A percentile compares a stretch with the other conserved stretches of the same genome.
phyloP scores from a whole-genome alignment of 2,888 invertebrate genomes.

The Dasypolia templi region DNA sequence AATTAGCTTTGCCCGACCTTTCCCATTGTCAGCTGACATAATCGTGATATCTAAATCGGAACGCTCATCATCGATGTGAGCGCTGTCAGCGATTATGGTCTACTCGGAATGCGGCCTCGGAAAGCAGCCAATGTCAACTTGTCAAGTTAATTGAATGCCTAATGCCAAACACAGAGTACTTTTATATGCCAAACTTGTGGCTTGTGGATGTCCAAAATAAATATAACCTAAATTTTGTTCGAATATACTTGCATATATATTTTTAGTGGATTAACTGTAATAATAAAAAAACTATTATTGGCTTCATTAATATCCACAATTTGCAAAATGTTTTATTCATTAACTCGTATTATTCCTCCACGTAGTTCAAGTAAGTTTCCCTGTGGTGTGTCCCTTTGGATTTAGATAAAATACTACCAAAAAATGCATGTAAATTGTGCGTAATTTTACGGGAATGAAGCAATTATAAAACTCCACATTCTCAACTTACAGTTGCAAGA shows the following conservation, averaged over 20 bases:
- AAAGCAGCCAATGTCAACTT: too few species aligned
- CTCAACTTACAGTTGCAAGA: slow-evolving; percentile 68
- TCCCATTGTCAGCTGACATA: too few species aligned
- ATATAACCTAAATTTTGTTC: slow-evolving; percentile 17
- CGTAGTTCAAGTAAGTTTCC: slow-evolving; percentile 65
- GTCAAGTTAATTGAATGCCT: not conserved
- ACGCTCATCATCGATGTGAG: too few species aligned
- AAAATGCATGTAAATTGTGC: not conserved
- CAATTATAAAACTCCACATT: not conserved
- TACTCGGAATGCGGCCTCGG: too few species aligned
- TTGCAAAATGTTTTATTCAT: slow-evolving; percentile 63
- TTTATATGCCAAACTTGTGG: too few species aligned
- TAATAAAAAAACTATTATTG: slow-evolving; percentile 1
- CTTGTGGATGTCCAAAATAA: not conserved
- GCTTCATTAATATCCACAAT: not conserved
- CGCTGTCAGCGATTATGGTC: too few species aligned
- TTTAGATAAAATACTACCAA: not conserved
- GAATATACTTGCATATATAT: not conserved
- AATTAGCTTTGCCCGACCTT: too few species aligned
- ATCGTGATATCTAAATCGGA: too few species aligned
- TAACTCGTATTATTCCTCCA: slow-evolving; percentile 59
- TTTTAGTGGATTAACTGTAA: not conserved
- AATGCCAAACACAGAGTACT: too few species aligned
- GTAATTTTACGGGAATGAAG: not conserved
- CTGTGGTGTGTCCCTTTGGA: not conserved